A percentile compares a stretch with the other conserved stretches of the same genome.
phyloP scores from a whole-genome alignment of 2,113 vertebrate species.

The Passer domesticus region DNA sequence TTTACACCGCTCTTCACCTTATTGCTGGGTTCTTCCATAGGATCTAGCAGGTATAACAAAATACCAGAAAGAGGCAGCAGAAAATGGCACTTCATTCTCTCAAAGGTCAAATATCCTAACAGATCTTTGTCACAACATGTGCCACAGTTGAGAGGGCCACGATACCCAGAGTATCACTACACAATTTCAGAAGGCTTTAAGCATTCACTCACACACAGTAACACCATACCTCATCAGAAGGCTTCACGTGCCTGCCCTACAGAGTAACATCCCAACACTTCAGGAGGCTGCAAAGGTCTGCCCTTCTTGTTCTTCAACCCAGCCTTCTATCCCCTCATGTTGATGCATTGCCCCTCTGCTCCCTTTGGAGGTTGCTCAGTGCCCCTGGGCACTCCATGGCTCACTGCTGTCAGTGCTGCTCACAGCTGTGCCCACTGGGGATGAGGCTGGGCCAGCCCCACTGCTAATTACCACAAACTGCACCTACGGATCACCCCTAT shows the following conservation, averaged over 20 bases:
- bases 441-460: background rate
- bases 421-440: background rate
- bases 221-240: background rate
- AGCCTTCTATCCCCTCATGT: background rate
- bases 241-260: accelerated
- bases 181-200: background rate
- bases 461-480: background rate
- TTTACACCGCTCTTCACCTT: background rate
- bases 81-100: background rate
- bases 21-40: background rate
- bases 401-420: background rate
- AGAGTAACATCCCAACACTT: accelerated
- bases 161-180: background rate
- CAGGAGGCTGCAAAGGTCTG: background rate
- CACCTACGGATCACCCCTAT: background rate
- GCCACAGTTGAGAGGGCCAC: accelerated
- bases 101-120: background rate
- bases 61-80: background rate
- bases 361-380: background rate
- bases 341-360: background rate
- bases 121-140: background rate
- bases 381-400: background rate
- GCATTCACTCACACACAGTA: background rate
- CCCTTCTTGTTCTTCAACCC: background rate
- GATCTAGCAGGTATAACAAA: background rate